Evolutionary conservation across 2,113 vertebrate genomes (phyloP).

Genomic region (Pristiophorus japonicus): DNA sequence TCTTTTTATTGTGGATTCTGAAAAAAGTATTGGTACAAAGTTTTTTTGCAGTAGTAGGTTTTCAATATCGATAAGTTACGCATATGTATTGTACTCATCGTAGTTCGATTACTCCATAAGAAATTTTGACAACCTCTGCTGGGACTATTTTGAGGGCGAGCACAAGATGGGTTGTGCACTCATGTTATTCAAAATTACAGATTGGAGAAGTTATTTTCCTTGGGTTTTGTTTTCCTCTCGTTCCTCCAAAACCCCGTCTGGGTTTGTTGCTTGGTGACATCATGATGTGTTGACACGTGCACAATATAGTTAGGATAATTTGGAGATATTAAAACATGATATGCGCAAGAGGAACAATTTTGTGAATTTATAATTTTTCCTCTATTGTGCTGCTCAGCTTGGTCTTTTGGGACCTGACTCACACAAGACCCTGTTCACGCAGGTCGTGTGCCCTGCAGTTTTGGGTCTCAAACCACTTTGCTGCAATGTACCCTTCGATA

Average conservation of each 20-base stretch:
- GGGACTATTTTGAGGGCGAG: neutral
- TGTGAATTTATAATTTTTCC: no score
- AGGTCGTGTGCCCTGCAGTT: no score
- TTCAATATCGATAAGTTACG: neutral
- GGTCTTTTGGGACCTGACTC: neutral
- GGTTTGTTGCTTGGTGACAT: neutral
- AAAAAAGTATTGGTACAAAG: neutral
- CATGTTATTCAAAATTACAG: neutral
- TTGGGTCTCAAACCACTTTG: no score
- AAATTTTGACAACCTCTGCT: neutral
- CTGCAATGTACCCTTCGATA: neutral
- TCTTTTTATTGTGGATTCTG: neutral
- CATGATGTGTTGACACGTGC: no score
- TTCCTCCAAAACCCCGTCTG: neutral
- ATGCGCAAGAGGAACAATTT: no score
- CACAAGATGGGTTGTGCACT: neutral
- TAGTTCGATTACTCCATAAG: neutral
- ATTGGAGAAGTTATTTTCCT: neutral
- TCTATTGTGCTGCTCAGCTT: no score
- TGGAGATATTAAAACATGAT: neutral
- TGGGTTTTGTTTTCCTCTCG: neutral
- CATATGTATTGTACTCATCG: neutral
- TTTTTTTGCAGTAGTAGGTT: neutral
- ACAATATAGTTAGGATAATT: neutral
- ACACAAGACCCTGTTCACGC: neutral